These are phyloP conservation scores for Microcebus griseorufus DNA, from an alignment of 2,113 vertebrate species.

Conservation along the genomic window DNA sequence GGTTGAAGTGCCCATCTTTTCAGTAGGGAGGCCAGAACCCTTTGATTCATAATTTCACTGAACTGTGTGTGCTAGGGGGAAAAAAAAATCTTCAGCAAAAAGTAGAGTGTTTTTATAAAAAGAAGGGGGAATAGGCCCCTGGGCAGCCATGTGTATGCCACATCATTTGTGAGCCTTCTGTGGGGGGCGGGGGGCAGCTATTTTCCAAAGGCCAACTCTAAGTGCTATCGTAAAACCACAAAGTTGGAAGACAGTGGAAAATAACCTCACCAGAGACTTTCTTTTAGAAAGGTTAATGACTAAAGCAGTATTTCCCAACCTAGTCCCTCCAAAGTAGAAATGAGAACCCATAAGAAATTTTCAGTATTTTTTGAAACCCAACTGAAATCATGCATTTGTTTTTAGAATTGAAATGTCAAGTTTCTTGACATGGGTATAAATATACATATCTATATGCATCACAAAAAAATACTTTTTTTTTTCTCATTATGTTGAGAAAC, in stretches of 20 bases:
- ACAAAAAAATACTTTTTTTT: not conserved
- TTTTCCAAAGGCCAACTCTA: not conserved
- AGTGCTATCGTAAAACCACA: not conserved
- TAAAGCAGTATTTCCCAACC: not conserved
- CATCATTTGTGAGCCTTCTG: not conserved
- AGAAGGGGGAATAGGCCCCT: not conserved
- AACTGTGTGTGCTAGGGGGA: not conserved
- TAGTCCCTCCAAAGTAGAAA: not conserved
- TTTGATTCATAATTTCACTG: not conserved
- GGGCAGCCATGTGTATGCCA: too few relatives aligned
- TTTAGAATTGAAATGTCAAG: not conserved
- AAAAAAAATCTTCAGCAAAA: not conserved
- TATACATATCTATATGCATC: not conserved
- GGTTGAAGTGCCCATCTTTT: not conserved
- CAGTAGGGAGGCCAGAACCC: not conserved
- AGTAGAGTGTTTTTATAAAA: not conserved
- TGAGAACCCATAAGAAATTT: not conserved
- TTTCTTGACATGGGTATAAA: not conserved
- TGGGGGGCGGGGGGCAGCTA: not conserved
- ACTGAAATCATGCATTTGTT: not conserved
- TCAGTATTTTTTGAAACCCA: not conserved
- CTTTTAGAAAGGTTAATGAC: not conserved
- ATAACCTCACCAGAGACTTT: not conserved
- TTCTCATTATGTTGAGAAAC: not conserved
- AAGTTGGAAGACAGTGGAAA: not conserved